Conservation (phyloP, 2,113 vertebrate genomes). For the Thamnophis sirtalis region DNA sequence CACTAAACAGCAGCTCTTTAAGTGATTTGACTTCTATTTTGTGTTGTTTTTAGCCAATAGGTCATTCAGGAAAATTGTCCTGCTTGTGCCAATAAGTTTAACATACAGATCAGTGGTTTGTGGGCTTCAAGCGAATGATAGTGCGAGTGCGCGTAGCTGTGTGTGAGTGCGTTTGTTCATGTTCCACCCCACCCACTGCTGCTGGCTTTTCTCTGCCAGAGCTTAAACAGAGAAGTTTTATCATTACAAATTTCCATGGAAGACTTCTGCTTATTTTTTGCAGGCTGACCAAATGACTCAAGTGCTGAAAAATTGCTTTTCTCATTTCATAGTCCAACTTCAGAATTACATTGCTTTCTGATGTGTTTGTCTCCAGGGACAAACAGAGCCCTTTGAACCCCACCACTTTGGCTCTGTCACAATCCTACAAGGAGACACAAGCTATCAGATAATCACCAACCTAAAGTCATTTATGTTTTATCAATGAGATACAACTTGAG, state of each 20-base stretch:
- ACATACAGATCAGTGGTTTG: constrained; percentile 62
- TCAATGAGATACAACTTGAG: not conserved
- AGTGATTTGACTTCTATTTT: constrained; percentile 66
- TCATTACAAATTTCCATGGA: constrained; percentile 17
- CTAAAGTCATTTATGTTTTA: not conserved
- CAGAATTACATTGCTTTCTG: not conserved
- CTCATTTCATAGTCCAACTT: constrained; percentile 27
- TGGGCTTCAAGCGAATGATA: constrained; percentile 33
- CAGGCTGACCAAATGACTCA: constrained; percentile 6
- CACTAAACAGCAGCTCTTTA: constrained; percentile 70
- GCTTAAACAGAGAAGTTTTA: constrained; percentile 44
- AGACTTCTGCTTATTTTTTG: constrained; percentile 16
- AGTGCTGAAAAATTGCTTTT: constrained; percentile 13
- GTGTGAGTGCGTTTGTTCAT: constrained; percentile 27
- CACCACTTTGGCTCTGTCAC: not conserved
- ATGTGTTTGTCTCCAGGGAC: not conserved
- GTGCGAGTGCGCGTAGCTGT: constrained; percentile 53
- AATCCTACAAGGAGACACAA: not conserved
- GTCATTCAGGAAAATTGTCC: constrained; percentile 68
- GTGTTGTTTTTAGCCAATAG: constrained; percentile 69
- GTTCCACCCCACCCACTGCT: not conserved
- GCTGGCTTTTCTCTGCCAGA: constrained; percentile 47
- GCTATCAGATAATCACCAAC: not conserved
- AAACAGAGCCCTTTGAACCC: not conserved
- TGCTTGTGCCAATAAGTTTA: constrained; percentile 63